Evolutionary conservation across 2,113 vertebrate genomes (phyloP).

Genomic region (Phaethornis superciliosus): DNA sequence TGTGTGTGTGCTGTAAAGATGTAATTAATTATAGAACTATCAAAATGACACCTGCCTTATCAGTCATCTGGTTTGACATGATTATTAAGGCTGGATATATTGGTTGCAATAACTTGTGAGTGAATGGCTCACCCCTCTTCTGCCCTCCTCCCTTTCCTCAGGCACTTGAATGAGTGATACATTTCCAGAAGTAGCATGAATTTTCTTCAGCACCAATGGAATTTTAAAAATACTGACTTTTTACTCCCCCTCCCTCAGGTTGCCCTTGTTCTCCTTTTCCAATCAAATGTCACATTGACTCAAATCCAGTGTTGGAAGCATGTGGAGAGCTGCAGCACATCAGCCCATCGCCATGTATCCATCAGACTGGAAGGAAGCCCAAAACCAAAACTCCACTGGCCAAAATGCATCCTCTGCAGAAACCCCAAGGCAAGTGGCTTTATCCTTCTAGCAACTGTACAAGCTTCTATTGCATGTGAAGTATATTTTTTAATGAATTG

Average conservation of each 20-base stretch:
- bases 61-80: neutral
- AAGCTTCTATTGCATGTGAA: rapidly evolving
- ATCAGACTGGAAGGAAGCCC: constrained; percentile 74
- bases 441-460: neutral
- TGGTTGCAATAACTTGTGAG: neutral
- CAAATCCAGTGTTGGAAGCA: constrained; percentile 65
- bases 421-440: constrained; percentile 82
- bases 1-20: neutral
- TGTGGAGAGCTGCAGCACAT: constrained; percentile 52
- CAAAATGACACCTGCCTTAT: neutral
- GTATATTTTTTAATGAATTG: neutral
- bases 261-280: constrained; percentile 74
- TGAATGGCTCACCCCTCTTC: neutral
- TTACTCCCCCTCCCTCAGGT: constrained; percentile 56
- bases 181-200: neutral
- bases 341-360: constrained; percentile 74
- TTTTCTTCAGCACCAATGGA: neutral
- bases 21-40: neutral
- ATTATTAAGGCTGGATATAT: neutral
- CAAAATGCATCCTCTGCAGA: constrained; percentile 78
- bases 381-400: constrained; percentile 70
- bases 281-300: constrained; percentile 75
- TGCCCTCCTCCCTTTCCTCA: neutral
- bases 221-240: neutral
- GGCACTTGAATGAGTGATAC: neutral